Conservation (phyloP, 2,797 vertebrate genomes). For the Euthynnus affinis region DNA sequence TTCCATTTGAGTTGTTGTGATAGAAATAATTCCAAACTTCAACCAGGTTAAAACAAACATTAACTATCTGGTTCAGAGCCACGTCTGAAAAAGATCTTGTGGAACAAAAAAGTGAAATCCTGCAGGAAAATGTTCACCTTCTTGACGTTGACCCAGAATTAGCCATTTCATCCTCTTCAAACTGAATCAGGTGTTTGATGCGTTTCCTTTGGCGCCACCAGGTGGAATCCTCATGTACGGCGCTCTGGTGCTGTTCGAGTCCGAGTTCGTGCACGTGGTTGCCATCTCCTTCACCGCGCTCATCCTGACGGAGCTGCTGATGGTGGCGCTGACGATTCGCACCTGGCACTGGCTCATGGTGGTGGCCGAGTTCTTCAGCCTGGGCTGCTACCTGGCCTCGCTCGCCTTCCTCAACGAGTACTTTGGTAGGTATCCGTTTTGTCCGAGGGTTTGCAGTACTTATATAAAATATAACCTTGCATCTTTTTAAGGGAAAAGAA, state of each 20-base stretch:
- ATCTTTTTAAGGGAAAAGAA: background rate
- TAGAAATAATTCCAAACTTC: no score
- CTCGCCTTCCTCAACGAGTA: conserved; percentile 98
- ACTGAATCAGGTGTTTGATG: background rate
- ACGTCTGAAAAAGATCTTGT: no score
- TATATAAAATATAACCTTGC: background rate
- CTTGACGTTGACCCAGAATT: background rate
- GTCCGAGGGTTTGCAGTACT: background rate
- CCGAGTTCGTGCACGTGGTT: conserved; percentile 97
- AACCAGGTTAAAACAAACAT: no score
- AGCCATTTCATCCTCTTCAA: background rate
- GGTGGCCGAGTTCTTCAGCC: conserved; percentile 94
- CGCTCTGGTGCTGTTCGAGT: conserved; percentile 95
- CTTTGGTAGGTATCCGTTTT: conserved; percentile 86
- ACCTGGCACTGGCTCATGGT: conserved; percentile 99
- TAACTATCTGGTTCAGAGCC: no score
- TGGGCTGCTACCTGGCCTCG: conserved; percentile 95
- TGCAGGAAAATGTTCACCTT: background rate
- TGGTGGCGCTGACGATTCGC: conserved; percentile 96
- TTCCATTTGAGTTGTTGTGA: no score
- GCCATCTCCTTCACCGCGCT: conserved; percentile 99
- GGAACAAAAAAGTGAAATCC: no score
- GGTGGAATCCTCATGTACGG: conserved; percentile 98
- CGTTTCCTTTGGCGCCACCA: conserved; percentile 74
- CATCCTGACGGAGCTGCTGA: conserved; percentile 96